Conservation (phyloP, 2,113 vertebrate species). For the Mesitornis unicolor region DNA sequence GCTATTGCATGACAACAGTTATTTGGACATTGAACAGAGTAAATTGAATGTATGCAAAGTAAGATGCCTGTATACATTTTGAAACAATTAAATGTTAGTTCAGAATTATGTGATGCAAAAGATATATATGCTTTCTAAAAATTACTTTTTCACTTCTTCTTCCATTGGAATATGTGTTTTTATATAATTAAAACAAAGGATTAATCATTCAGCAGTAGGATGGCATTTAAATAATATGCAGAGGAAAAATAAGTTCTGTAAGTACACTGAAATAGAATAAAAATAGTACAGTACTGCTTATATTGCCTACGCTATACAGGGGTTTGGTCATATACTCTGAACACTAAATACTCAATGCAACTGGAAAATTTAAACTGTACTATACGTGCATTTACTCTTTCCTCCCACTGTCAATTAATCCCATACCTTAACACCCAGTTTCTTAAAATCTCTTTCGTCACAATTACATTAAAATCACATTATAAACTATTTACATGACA, state of each 20-base stretch:
- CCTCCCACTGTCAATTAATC: background rate
- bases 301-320: background rate
- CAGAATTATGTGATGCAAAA: background rate
- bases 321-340: background rate
- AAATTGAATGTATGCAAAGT: background rate
- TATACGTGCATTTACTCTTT: background rate
- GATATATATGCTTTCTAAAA: background rate
- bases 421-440: background rate
- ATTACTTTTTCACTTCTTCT: accelerated
- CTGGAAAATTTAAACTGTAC: background rate
- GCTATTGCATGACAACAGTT: background rate
- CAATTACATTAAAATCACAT: background rate
- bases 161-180: background rate
- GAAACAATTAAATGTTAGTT: background rate
- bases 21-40: background rate
- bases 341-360: background rate
- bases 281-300: background rate
- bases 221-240: background rate
- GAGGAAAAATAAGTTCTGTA: background rate
- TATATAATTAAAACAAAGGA: background rate
- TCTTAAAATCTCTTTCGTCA: background rate
- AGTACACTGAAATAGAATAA: background rate
- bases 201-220: background rate
- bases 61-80: background rate
- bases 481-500: background rate